Evolutionary conservation across 1,140 invertebrate genomes (phyloP), one percentile per base, ranked within the genome.

Genomic region (Atta cephalotes): DNA sequence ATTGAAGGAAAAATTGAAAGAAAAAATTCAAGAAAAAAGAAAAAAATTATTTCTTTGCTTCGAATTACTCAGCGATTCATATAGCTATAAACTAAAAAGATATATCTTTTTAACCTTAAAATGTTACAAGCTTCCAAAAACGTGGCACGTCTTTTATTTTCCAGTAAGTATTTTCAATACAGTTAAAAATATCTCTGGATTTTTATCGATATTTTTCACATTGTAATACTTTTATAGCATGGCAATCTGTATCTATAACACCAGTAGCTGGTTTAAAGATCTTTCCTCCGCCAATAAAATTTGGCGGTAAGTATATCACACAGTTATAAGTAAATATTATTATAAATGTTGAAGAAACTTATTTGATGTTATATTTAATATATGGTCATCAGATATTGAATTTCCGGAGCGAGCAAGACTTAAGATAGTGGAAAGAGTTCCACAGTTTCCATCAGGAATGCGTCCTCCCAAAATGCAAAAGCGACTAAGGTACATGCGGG

Each of bases 401-500:
- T 96, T 97, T 85, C 97, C 97, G 18, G 97, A 98, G 85, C 96
- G 96, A 85, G 95, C 94, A 45, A 98, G 97, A 93, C 94, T 98
- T 0, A 96, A 94, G 81, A 94, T 97, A 79, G 93, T 97, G 87
- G 96, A 97, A 14, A 98, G 97, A 95, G 96, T 97, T 3, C 98
- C 98, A 16, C 95, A 95, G 58, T 97, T 97, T 94, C 96, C 96
- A 62, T 86, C 96, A 1, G 96, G 95, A 66, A 90, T 97, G 3
- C 96, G 96, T 91, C 96, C 97, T 25, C 98, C 97, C 14, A 98
- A 98, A 95, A 98, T 98, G 97, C 97, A 97, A 86, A 99, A 98
- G 92, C 96, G 96, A 66, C 94, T 98, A 0, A 96, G 96, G 39
- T 97, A 97, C 39, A 98, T 99, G 97, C 96, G 98, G 93, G 99